phyloP scores from a whole-genome alignment of 1,140 invertebrate genomes.

The Eurosta solidaginis region DNA sequence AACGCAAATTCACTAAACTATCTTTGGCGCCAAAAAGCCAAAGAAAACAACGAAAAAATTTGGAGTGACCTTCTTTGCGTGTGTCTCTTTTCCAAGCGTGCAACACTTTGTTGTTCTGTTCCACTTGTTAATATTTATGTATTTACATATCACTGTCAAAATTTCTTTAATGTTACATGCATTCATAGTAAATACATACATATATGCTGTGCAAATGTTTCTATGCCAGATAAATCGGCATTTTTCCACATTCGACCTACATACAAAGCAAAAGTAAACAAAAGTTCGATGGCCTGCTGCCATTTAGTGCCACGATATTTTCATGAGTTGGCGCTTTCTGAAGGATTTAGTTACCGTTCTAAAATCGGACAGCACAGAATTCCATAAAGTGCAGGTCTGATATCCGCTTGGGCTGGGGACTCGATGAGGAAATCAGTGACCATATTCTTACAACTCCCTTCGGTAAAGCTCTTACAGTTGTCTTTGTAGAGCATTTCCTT shows the following conservation, averaged over 20 bases:
- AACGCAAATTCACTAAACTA: neutral
- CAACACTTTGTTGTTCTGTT: neutral
- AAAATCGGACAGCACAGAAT: too few relatives aligned
- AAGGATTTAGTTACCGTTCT: too few relatives aligned
- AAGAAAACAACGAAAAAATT: neutral
- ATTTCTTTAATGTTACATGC: neutral
- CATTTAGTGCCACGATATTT: too few relatives aligned
- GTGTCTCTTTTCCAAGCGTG: neutral
- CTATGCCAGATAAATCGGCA: neutral
- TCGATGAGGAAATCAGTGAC: too few relatives aligned
- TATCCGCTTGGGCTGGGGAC: too few relatives aligned
- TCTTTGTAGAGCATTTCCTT: too few relatives aligned
- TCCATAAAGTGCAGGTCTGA: too few relatives aligned
- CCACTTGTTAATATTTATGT: neutral
- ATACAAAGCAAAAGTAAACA: neutral
- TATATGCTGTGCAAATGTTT: neutral
- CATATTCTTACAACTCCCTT: too few relatives aligned
- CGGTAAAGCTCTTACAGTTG: too few relatives aligned
- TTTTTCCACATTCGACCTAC: neutral
- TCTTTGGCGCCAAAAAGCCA: neutral
- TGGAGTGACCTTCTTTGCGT: slow-evolving; percentile 4
- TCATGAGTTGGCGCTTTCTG: too few relatives aligned
- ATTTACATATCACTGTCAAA: neutral
- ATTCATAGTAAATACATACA: neutral
- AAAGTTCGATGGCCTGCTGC: too few relatives aligned